These are phyloP conservation scores for Cheilosia variabilis DNA, from an alignment of 2,888 invertebrate genomes.

Conservation along the genomic window DNA sequence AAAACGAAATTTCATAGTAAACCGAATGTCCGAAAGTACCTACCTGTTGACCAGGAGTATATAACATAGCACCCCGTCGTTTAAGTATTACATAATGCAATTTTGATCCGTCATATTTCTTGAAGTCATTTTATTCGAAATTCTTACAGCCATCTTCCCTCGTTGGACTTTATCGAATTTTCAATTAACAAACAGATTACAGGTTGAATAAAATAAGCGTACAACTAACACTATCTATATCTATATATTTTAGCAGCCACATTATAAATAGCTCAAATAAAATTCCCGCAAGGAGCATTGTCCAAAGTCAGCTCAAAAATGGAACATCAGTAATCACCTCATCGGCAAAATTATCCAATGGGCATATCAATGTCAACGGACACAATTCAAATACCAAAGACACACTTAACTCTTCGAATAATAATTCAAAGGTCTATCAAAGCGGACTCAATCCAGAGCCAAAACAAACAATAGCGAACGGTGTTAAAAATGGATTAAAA, in stretches of 20 bases:
- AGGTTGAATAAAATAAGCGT: conserved; percentile 1
- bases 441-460: conserved; percentile 53
- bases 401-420: conserved; percentile 39
- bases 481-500: conserved; percentile 57
- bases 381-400: conserved; percentile 62
- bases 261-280: conserved; percentile 62
- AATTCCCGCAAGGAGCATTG: conserved; percentile 42
- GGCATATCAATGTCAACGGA: conserved; percentile 74
- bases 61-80: too few species aligned
- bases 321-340: conserved; percentile 43
- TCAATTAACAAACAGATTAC: conserved; percentile 19
- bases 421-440: conserved; percentile 57
- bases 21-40: too few species aligned
- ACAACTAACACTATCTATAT: conserved; percentile 45
- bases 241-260: conserved; percentile 71
- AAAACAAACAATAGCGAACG: conserved; percentile 43
- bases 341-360: conserved; percentile 57
- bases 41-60: too few species aligned
- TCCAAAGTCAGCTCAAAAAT: conserved; percentile 46
- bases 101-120: too few species aligned
- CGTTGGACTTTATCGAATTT: conserved; percentile 6
- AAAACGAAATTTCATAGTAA: too few species aligned
- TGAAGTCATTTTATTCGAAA: neutral
- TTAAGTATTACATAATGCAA: too few species aligned
- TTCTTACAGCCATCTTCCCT: neutral